Percentiles rank a stretch among this genome's conserved stretches.
phyloP scores from a whole-genome alignment of 2,113 vertebrate species.

The Eclectus roratus region DNA sequence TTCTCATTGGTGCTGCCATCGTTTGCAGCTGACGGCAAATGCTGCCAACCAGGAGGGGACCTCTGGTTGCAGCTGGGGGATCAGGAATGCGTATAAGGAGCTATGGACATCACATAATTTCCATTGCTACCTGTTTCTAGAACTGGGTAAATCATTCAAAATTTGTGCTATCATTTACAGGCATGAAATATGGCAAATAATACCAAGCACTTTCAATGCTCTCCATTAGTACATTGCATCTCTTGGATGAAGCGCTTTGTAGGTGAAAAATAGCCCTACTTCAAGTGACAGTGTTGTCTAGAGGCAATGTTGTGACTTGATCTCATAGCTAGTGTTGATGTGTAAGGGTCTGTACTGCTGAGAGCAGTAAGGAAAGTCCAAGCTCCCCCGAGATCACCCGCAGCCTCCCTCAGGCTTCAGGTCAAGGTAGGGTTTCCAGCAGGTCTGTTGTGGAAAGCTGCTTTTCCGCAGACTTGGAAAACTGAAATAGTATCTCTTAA shows the following conservation, averaged over 20 bases:
- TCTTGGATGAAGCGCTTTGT: not conserved
- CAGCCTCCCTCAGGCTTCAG: not conserved
- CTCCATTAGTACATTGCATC: not conserved
- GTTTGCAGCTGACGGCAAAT: not conserved
- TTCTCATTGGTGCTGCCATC: slow-evolving; percentile 10
- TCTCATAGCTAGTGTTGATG: not conserved
- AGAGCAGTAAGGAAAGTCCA: not conserved
- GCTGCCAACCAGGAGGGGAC: not conserved
- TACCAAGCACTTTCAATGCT: not conserved
- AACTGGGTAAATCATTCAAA: not conserved
- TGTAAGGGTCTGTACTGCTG: not conserved
- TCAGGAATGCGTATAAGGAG: not conserved
- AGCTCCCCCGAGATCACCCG: accelerated
- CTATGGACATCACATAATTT: not conserved
- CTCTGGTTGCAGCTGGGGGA: not conserved
- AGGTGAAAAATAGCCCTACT: not conserved
- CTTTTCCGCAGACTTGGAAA: not conserved
- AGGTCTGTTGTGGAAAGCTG: not conserved
- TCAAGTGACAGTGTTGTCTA: not conserved
- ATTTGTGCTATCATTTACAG: not conserved
- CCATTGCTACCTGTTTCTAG: not conserved
- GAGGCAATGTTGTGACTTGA: not conserved
- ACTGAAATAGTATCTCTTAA: not conserved
- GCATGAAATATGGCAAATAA: not conserved
- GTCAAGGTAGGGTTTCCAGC: not conserved